Base-by-base conservation (phyloP, 1,140 invertebrate genomes). In the Hyposmocoma kahamanoa region DNA sequence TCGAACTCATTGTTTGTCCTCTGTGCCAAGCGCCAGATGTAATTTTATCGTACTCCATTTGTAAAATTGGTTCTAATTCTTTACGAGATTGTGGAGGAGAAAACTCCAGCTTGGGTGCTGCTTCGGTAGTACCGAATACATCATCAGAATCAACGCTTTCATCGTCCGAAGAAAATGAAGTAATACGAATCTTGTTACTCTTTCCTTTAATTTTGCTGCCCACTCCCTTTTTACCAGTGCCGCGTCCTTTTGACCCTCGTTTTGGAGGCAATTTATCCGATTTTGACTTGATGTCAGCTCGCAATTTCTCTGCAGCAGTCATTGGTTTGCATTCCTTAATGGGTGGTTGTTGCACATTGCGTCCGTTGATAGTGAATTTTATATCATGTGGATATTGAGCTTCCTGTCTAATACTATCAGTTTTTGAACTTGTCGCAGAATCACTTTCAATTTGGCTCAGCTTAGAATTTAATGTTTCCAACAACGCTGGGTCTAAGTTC, bases 71-170 rank as follows among this genome's bases (percentile, higher is more conserved):
- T 67, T 92, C 91, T 53, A 92, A 89, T 67, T 92, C 91, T 82
- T 91, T 92, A 24, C 91, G 83, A 19, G 90, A 91, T 53, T 92
- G 91, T 17, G 91, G 91, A 1, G 91, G 91, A 10, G 90, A 91
- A 67, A 92, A 92, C 67, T 92, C 90, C 32, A 92, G 74, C 50
- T 89, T 89, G 20, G 91, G 91, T 26, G 91, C 90, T 26, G 90
- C 90, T 80, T 92, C 91, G 1, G 91, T 90, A 24, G 90, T 91
- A 45, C 90, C 91, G 77, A 92, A 92, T 1, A 92, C 91, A 72
- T 92, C 91, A 73, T 92, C 91, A 4, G 90, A 91, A 81, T 92
- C 90, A 20, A 92, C 77, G 54, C 90, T 91, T 78, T 92, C 91
- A 69, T 92, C 91, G 53, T 92, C 91, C 0, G 91, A 92, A 49